Conservation (phyloP, 2,797 vertebrate species). For the Microtus obscurus region DNA sequence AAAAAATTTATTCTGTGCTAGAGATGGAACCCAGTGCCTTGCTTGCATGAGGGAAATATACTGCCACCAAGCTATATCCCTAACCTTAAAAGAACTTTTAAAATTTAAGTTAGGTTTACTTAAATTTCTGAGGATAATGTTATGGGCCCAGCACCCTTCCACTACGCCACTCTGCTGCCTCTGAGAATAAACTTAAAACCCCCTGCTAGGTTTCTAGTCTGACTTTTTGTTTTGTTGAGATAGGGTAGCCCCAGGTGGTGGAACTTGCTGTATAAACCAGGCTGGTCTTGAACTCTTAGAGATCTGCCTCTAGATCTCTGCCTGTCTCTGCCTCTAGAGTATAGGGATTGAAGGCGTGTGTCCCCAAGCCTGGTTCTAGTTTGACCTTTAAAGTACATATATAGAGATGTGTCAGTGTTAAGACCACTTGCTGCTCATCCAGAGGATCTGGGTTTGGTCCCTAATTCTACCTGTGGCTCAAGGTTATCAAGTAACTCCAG, state of each 20-base stretch:
- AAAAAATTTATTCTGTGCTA: background rate
- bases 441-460: background rate
- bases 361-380: background rate
- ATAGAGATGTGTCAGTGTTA: background rate
- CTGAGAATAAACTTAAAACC: background rate
- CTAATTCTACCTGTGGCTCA: background rate
- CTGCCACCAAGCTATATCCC: background rate
- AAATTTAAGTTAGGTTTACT: background rate
- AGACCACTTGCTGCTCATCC: background rate
- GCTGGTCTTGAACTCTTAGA: background rate
- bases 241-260: background rate
- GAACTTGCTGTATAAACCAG: background rate
- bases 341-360: background rate
- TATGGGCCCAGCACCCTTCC: no score
- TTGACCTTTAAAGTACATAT: background rate
- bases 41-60: background rate
- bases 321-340: background rate
- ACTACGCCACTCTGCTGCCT: background rate
- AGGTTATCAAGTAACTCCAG: background rate
- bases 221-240: background rate
- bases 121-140: background rate
- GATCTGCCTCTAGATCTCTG: background rate
- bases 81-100: background rate
- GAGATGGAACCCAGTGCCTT: background rate
- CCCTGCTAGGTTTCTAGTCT: background rate